Evolutionary conservation across 2,113 vertebrate species (phyloP).

Genomic region (Leptobrachium leishanense): DNA sequence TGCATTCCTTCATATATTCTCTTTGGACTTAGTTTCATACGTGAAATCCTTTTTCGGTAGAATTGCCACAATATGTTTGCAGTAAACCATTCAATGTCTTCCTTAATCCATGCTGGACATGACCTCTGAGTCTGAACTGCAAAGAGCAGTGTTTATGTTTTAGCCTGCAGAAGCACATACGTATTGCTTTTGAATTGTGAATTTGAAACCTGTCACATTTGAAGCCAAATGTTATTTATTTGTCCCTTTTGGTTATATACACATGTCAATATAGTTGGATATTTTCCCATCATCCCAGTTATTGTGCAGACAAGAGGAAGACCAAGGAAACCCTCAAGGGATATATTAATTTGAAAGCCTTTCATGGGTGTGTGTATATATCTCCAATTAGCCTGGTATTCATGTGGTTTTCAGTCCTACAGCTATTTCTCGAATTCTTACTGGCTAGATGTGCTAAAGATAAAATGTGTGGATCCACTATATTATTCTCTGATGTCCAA

Average conservation of each 20-base stretch:
- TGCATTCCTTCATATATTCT: no score
- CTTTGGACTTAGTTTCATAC: no score
- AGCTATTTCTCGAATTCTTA: background rate
- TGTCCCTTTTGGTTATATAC: background rate
- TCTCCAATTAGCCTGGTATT: background rate
- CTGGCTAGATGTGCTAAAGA: background rate
- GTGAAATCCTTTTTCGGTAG: no score
- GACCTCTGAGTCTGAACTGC: no score
- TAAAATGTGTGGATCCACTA: background rate
- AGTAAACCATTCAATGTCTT: no score
- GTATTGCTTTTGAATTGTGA: background rate
- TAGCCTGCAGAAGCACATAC: background rate
- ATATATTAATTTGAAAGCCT: no score
- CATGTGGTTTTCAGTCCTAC: constrained; percentile 6
- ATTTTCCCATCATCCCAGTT: no score
- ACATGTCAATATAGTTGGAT: background rate
- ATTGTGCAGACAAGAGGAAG: no score
- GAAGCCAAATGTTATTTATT: background rate
- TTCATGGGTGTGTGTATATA: background rate
- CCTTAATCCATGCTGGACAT: background rate
- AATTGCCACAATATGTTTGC: no score
- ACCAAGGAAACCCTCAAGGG: no score
- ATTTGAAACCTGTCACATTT: background rate
- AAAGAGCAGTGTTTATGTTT: background rate
- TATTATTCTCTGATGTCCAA: background rate